Base-by-base conservation (phyloP, 1,140 invertebrate genomes). In the Colletes gigas region DNA sequence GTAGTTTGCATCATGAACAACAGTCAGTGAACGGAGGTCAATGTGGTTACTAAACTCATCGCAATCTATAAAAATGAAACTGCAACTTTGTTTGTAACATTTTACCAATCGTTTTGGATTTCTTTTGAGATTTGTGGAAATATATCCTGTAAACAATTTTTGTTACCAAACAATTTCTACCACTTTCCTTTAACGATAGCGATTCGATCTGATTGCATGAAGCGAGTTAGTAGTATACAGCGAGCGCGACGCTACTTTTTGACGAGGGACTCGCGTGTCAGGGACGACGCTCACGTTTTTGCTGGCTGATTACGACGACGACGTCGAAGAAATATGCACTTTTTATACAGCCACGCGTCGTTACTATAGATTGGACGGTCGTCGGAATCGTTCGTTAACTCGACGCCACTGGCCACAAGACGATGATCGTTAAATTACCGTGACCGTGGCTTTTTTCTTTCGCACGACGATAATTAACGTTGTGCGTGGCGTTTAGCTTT, bases 391-490 rank as follows among this genome's bases (percentile, higher is more conserved):
- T 54, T 78, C 47, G 54, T 63, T 78, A 78, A 72, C 39, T 30
- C n/a, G 66, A 60, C 41, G 44, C 39, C 44, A 47, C 44, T 3
- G 55, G n/a, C 30, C 47, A 47, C 67, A 15, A 63, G 52, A 44
- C 76, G 76, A 63, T 63, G 8, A 72, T 71, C 57, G 47, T 78
- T 78, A 72, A 78, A 78, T 78, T 41, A 30, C n/a, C 50, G 19
- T 21, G 67, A 69, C 21, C 39, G 50, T 12, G 14, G 19, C 57
- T 52, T 71, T 71, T 57, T 41, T 17, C 39, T 72, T 2, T 10
- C 52, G 30, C 1, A 44, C 41, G 7, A 30, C 44, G 41, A n/a
- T 19, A 41, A 47, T 30, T 66, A 6, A 12, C 3, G 52, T 54
- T 4, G 52, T 54, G 52, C 9, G 3, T 17, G 6, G 15, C 52